A percentile compares a stretch with the other conserved stretches of the same genome.
Evolutionary conservation across 1,140 invertebrate genomes (phyloP).

Genomic region (Leptinotarsa undecemlineata): DNA sequence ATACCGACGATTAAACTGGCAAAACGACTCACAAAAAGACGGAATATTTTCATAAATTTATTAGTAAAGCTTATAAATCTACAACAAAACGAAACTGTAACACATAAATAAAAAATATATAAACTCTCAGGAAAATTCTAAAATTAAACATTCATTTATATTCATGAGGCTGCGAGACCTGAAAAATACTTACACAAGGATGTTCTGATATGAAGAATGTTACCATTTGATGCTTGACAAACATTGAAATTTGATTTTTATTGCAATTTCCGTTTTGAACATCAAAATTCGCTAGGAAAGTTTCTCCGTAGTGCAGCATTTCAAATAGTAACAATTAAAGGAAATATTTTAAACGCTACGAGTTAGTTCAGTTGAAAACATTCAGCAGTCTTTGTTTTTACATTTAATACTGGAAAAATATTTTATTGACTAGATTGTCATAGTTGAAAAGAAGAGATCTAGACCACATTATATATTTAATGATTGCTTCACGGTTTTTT

Average conservation of each 20-base stretch:
- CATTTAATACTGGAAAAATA: constrained; percentile 42
- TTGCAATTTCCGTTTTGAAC: too few species aligned
- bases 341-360: too few species aligned
- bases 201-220: too few species aligned
- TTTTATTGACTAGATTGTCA: constrained; percentile 42
- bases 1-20: too few species aligned
- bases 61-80: constrained; percentile 15
- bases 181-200: too few species aligned
- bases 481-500: neutral
- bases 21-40: neutral
- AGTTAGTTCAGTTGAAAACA: neutral
- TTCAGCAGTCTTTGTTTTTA: constrained; percentile 41
- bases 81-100: constrained; percentile 10
- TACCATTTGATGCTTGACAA: too few species aligned
- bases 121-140: constrained; percentile 6
- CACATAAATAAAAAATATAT: constrained; percentile 13
- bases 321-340: too few species aligned
- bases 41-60: neutral
- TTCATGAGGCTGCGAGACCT: too few species aligned
- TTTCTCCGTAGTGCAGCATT: too few species aligned
- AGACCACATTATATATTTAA: neutral
- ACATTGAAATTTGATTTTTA: too few species aligned
- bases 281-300: too few species aligned
- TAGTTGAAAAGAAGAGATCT: neutral
- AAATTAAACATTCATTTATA: constrained; percentile 1